Conservation (phyloP, 2,113 vertebrate genomes). For the Zeus faber region DNA sequence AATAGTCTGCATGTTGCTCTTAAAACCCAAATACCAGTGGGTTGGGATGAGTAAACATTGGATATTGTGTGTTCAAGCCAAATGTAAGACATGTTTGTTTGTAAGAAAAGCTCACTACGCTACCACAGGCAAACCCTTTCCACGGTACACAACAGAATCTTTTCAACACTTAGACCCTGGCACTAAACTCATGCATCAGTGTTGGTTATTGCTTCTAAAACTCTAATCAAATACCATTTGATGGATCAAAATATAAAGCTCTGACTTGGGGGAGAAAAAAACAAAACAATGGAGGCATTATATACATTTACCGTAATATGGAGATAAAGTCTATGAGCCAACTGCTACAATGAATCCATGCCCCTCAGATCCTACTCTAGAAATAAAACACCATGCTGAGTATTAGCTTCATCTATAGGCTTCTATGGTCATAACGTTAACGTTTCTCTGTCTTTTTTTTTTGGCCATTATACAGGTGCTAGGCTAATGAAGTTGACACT, state of each 20-base stretch:
- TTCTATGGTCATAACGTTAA: no score
- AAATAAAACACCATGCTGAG: no score
- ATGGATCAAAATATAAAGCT: slow-evolving; percentile 89
- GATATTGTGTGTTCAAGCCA: no score
- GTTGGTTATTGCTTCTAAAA: slow-evolving; percentile 92
- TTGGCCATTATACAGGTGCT: slow-evolving; percentile 3
- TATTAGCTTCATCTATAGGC: no score
- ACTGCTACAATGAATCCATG: slow-evolving; percentile 19
- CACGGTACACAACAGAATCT: slow-evolving; percentile 33
- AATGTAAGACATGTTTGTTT: slow-evolving; percentile 19
- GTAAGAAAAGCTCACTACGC: slow-evolving; percentile 21
- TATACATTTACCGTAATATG: slow-evolving; percentile 66
- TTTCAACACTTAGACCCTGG: slow-evolving; percentile 54
- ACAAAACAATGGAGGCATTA: slow-evolving; percentile 83
- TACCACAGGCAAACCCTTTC: slow-evolving; percentile 30
- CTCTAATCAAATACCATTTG: slow-evolving; percentile 83
- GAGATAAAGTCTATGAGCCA: slow-evolving; percentile 40
- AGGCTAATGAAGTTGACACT: neutral
- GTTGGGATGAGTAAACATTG: no score
- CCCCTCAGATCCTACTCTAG: slow-evolving; percentile 20
- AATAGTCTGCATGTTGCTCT: no score
- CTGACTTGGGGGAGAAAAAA: no score
- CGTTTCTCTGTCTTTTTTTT: no score
- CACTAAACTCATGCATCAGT: slow-evolving; percentile 85
- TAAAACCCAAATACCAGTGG: no score